Evolutionary conservation across 1,140 invertebrate species (phyloP).

Genomic region (Ladona fulva): DNA sequence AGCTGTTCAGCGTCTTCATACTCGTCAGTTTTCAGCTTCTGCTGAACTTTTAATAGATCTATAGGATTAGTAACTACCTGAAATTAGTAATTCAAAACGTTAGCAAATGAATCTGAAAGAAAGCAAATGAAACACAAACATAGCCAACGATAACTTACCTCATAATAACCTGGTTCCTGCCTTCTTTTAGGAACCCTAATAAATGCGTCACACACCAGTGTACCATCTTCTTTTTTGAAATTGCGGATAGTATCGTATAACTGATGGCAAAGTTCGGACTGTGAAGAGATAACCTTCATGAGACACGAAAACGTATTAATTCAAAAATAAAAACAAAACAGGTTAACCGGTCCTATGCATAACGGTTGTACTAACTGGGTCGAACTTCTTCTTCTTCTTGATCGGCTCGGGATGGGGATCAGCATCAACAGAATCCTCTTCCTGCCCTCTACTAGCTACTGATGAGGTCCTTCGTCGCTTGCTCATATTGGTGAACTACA

Average conservation of each 20-base stretch:
- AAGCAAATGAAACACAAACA: not conserved
- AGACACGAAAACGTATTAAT: constrained; percentile 3
- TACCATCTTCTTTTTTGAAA: constrained; percentile 86
- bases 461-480: constrained; percentile 58
- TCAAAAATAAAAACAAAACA: constrained; percentile 12
- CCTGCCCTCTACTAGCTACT: constrained; percentile 53
- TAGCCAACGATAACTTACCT: constrained; percentile 36
- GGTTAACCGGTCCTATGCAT: not conserved
- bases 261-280: constrained; percentile 82
- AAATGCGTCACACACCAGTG: constrained; percentile 84
- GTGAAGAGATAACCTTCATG: constrained; percentile 28
- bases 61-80: constrained; percentile 82
- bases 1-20: constrained; percentile 85
- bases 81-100: constrained; percentile 22
- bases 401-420: constrained; percentile 36
- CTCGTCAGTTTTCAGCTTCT: constrained; percentile 92
- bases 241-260: constrained; percentile 85
- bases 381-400: constrained; percentile 42
- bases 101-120: not conserved
- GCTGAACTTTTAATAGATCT: constrained; percentile 87
- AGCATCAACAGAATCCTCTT: constrained; percentile 43
- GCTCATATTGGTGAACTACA: constrained; percentile 40
- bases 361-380: constrained; percentile 36
- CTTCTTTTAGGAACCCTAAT: constrained; percentile 86
- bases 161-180: constrained; percentile 82